phyloP scores from a whole-genome alignment of 2,113 vertebrate genomes.

The Passer domesticus region DNA sequence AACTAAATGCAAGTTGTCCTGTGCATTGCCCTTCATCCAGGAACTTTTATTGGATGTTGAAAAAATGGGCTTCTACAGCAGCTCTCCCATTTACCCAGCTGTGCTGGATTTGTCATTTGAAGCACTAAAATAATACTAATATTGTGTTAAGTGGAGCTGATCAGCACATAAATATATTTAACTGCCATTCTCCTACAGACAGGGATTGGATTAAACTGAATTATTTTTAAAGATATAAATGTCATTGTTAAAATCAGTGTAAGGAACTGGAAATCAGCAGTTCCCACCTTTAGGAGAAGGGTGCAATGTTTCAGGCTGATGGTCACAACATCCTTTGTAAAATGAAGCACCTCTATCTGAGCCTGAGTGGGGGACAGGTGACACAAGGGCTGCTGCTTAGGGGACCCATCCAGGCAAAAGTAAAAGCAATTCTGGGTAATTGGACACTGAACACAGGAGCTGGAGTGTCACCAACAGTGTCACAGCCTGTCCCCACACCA shows the following conservation, averaged over 20 bases:
- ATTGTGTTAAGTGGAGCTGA: not conserved
- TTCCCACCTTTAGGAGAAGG: not conserved
- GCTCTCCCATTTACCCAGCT: not conserved
- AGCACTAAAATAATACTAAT: not conserved
- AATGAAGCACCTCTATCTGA: not conserved
- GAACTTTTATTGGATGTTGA: not conserved
- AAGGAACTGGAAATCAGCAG: not conserved
- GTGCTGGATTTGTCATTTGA: not conserved
- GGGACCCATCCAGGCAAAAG: accelerated
- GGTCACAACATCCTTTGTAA: too few relatives aligned
- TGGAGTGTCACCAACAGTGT: not conserved
- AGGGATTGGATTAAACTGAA: not conserved
- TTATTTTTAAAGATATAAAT: not conserved
- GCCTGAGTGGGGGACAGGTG: not conserved
- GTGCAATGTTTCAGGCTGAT: not conserved
- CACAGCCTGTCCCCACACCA: not conserved
- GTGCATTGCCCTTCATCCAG: not conserved
- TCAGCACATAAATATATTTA: not conserved
- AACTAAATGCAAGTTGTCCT: not conserved
- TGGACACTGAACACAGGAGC: not conserved
- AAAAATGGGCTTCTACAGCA: not conserved
- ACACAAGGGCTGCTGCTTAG: not conserved
- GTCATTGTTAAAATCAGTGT: not conserved
- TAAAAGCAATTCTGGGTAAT: not conserved
- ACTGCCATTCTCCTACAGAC: not conserved